Evolutionary conservation across 2,888 invertebrate genomes (phyloP), one percentile per base, ranked within the genome.

Genomic region (Cantharis flavilabris): DNA sequence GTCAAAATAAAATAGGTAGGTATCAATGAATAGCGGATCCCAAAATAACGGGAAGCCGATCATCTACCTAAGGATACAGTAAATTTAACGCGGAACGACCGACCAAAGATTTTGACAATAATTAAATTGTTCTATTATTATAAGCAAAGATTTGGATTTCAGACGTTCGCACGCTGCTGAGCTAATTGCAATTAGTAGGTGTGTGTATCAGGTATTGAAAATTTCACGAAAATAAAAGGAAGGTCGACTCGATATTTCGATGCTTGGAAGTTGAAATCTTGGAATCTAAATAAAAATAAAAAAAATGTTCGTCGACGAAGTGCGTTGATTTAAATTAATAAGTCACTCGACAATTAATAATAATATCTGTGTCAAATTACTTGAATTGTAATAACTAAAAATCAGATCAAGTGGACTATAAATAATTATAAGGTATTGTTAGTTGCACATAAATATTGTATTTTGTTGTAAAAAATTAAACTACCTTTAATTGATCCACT

Each of bases 401-500:
- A 49, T 49, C n/a, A 49, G 49, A 49, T 49, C 49, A 49, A 49
- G 49, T 49, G 49, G 49, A 49, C 2, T 49, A n/a, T 49, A 49
- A 49, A 26, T 26, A 26, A 33, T 33, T 33, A 33, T 49, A 9
- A 49, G 49, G n/a, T 49, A 49, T 49, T 49, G 49, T 49, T 49
- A 49, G 49, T 49, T 49, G 49, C 49, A 49, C n/a, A 49, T 49
- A 62, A 72, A 75, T 16, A 16, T 63, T 71, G 13, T 49, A 64
- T 62, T 23, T 18, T 71, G 64, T 64, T 67, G 67, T 14, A 73
- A 72, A 71, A 26, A 76, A 73, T 73, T 71, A 62, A 75, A 33
- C 90, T 93, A 94, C 94, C 94, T 94, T 94, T 94, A 89, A 94
- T 94, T 88, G 94, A 94, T 90, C 94, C 94, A 89, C 94, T 94